These are phyloP conservation scores for Tenualosa ilisha DNA, from an alignment of 2,797 vertebrate genomes.

Conservation along the genomic window DNA sequence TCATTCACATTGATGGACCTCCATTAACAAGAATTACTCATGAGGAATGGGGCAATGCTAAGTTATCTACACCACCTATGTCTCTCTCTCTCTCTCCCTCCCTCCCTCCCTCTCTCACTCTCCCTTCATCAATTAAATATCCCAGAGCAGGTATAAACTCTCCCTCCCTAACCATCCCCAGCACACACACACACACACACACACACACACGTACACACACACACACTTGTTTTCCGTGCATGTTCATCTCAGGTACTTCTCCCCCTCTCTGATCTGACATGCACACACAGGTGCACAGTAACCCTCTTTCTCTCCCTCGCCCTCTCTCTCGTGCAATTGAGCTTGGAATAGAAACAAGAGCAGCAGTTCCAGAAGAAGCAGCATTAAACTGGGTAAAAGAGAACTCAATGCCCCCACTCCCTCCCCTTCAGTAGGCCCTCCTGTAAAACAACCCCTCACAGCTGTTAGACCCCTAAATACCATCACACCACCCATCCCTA, in stretches of 20 bases:
- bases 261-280: not conserved
- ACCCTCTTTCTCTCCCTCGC: not conserved
- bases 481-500: not conserved
- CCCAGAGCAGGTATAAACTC: not conserved
- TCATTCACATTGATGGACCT: constrained; percentile 41
- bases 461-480: not conserved
- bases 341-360: constrained; percentile 13
- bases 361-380: not conserved
- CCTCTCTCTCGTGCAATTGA: not conserved
- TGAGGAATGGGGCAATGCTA: constrained; percentile 39
- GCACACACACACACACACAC: constrained; percentile 17
- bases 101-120: not conserved
- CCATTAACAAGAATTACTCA: constrained; percentile 57
- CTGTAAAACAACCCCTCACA: constrained; percentile 14
- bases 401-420: constrained; percentile 11
- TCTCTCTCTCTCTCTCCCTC: constrained; percentile 26
- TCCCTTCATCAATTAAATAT: constrained; percentile 24
- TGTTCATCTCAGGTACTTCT: not conserved
- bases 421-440: constrained; percentile 8
- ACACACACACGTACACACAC: not conserved
- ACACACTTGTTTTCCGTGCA: not conserved
- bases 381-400: not conserved
- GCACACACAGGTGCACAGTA: constrained; percentile 1
- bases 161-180: not conserved
- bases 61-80: constrained; percentile 14